phyloP scores from a whole-genome alignment of 2,113 vertebrate genomes.

The Tylochromis polylepis region DNA sequence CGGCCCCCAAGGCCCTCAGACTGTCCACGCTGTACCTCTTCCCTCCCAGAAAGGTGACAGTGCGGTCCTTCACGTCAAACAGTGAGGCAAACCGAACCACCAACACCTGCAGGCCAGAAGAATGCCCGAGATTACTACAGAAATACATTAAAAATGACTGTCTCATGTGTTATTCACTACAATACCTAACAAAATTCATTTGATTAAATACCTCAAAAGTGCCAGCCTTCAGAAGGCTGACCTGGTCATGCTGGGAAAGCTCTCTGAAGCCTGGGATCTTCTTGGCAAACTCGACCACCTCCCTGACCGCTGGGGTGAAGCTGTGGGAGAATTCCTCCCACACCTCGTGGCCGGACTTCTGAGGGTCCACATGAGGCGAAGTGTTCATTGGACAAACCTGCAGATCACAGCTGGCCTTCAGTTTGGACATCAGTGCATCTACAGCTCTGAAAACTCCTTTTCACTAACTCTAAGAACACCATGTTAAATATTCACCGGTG shows the following conservation, averaged over 20 bases:
- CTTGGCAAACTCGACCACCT: conserved; percentile 97
- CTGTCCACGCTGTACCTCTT: conserved; percentile 87
- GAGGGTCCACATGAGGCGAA: conserved; percentile 86
- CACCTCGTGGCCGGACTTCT: conserved; percentile 88
- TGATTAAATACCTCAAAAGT: conserved; percentile 89
- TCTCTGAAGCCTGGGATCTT: conserved; percentile 93
- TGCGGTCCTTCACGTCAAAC: conserved; percentile 87
- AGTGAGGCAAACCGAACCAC: conserved; percentile 92
- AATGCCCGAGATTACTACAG: background rate
- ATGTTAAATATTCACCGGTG: background rate
- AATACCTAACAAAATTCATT: accelerated
- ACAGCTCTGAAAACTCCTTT: background rate
- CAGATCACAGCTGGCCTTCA: background rate
- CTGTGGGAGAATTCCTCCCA: conserved; percentile 97
- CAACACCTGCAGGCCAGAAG: conserved; percentile 78
- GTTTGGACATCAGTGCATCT: background rate
- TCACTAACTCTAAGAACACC: background rate
- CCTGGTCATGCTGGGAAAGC: conserved; percentile 91
- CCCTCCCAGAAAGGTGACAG: conserved; percentile 91
- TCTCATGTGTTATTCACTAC: accelerated
- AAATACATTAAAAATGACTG: background rate
- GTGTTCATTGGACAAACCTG: conserved; percentile 97
- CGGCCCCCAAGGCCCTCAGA: conserved; percentile 88
- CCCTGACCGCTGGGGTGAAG: conserved; percentile 93
- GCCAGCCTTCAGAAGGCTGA: conserved; percentile 93